A percentile compares a stretch with the other conserved stretches of the same genome.
Evolutionary conservation across 2,113 vertebrate species (phyloP).

Genomic region (Anhinga anhinga): DNA sequence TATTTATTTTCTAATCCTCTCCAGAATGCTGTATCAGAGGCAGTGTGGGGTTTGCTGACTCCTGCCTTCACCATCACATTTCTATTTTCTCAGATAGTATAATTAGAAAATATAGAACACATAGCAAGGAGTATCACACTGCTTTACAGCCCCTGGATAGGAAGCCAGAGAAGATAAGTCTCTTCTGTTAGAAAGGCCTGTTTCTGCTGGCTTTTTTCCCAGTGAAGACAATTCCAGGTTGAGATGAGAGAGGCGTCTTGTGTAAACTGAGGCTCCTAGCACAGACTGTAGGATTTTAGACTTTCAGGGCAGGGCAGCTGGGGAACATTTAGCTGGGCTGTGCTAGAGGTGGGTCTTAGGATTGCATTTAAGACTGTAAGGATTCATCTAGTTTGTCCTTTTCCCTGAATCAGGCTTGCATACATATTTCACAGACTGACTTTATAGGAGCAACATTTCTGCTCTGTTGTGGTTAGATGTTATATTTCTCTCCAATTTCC

Average conservation of each 20-base stretch:
- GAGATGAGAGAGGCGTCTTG: not conserved
- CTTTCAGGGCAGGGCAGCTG: fast-evolving
- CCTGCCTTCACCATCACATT: not conserved
- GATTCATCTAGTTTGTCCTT: not conserved
- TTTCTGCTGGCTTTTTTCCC: not conserved
- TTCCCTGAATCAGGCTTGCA: not conserved
- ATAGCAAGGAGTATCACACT: not conserved
- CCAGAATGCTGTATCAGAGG: not conserved
- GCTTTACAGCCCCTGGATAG: not conserved
- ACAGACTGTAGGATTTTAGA: not conserved
- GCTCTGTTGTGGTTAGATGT: not conserved
- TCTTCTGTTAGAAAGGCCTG: not conserved
- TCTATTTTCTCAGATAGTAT: not conserved
- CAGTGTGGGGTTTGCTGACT: not conserved
- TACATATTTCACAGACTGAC: not conserved
- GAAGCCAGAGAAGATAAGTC: not conserved
- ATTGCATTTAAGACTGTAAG: not conserved
- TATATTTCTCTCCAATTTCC: not conserved
- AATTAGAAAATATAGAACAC: not conserved
- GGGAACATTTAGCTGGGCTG: not conserved
- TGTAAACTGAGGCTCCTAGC: not conserved
- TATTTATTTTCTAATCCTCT: not conserved
- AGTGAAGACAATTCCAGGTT: not conserved
- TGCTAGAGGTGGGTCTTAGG: not conserved
- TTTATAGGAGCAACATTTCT: not conserved